phyloP scores from a whole-genome alignment of 92 coral and sea anemone genomes.

The Zoanthus gigantus region DNA sequence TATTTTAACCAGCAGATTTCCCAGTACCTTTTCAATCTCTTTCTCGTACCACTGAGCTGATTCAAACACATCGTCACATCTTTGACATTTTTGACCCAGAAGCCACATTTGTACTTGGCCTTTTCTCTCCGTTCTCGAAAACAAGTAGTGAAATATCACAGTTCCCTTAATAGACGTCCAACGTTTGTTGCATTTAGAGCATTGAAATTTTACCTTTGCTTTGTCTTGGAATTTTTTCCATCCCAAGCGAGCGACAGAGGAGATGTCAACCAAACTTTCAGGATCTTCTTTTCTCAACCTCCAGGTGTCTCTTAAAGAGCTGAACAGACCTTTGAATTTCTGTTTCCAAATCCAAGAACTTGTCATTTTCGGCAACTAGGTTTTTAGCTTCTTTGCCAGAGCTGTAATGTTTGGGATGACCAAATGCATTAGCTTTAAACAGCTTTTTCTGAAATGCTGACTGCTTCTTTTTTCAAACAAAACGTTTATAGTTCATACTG shows the following conservation, averaged over 20 bases:
- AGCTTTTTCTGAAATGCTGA: not conserved
- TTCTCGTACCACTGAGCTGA: slow-evolving; percentile 33
- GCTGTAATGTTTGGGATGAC: not conserved
- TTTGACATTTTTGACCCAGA: slow-evolving; percentile 37
- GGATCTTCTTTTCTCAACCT: not conserved
- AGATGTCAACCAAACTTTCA: slow-evolving; percentile 2
- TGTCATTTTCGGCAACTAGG: not conserved
- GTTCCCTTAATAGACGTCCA: slow-evolving; percentile 49
- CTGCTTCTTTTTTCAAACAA: not conserved
- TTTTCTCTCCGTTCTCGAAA: not conserved
- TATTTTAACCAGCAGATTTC: not conserved
- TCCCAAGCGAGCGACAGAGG: slow-evolving; percentile 13
- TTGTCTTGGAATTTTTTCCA: slow-evolving; percentile 13
- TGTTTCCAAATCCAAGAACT: not conserved
- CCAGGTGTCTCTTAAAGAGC: slow-evolving; percentile 20
- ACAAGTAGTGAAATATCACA: slow-evolving; percentile 31
- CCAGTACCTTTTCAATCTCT: slow-evolving; percentile 22
- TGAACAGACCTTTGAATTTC: not conserved
- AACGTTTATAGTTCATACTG: not conserved
- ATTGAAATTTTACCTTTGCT: not conserved
- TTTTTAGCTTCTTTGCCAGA: too few relatives aligned
- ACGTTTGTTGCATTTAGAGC: not conserved
- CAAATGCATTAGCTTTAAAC: not conserved
- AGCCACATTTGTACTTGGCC: slow-evolving; percentile 43
- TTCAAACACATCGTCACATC: slow-evolving; percentile 5